phyloP scores from a whole-genome alignment of 2,113 vertebrate species.

The Paracanthobrama guichenoti region DNA sequence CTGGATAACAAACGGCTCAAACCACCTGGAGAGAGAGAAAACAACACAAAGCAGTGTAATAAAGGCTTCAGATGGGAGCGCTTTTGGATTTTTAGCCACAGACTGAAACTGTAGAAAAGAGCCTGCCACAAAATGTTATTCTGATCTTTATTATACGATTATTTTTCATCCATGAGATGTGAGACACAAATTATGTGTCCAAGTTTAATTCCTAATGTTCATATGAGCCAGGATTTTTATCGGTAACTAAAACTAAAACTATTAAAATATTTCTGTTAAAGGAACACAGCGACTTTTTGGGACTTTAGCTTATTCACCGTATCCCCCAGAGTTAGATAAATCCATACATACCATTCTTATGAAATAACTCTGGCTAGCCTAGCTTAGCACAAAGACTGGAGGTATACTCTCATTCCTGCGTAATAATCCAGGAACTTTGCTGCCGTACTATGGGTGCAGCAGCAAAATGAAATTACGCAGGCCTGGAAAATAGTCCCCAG shows the following conservation, averaged over 20 bases:
- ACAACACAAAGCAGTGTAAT: conserved; percentile 25
- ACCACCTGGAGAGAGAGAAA: conserved; percentile 82
- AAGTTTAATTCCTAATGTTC: not conserved
- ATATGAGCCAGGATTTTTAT: not conserved
- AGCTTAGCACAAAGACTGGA: too few relatives aligned
- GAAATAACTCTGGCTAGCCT: too few relatives aligned
- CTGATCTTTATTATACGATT: not conserved
- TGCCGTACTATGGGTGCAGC: too few relatives aligned
- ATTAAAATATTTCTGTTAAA: not conserved
- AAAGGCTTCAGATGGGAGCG: not conserved
- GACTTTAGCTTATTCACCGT: too few relatives aligned
- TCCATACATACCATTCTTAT: too few relatives aligned
- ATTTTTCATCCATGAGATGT: not conserved
- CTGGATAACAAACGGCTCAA: conserved; percentile 97
- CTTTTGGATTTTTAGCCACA: too few relatives aligned
- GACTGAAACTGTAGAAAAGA: not conserved
- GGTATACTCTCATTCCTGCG: too few relatives aligned
- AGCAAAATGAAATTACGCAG: too few relatives aligned
- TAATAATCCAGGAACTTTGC: too few relatives aligned
- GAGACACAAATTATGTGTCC: not conserved
- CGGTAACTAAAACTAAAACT: not conserved
- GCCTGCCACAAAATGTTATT: not conserved
- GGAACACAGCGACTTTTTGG: too few relatives aligned
- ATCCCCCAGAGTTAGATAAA: too few relatives aligned
- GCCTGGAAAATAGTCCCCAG: too few relatives aligned